Evolutionary conservation across 1,140 invertebrate species (phyloP).

Genomic region (Holotrichia oblita): DNA sequence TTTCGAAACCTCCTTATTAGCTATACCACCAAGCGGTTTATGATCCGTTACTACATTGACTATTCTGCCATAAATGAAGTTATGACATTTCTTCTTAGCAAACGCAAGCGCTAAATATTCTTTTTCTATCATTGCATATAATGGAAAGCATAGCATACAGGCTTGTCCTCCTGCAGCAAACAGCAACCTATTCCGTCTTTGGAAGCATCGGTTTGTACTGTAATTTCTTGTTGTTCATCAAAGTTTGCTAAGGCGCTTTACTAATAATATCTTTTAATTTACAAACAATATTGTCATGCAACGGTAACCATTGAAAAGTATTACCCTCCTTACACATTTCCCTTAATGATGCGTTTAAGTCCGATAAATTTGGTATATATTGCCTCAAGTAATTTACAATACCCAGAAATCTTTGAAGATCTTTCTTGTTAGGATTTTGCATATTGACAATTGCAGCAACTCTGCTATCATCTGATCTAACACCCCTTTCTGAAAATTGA

Average conservation of each 20-base stretch:
- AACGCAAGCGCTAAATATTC: slow-evolving; percentile 61
- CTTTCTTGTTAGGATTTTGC: no score
- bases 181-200: no score
- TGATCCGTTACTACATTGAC: slow-evolving; percentile 60
- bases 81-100: slow-evolving; percentile 58
- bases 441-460: no score
- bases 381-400: no score
- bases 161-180: no score
- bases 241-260: no score
- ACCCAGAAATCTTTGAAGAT: no score
- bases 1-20: slow-evolving; percentile 51
- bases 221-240: no score
- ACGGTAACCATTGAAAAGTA: slow-evolving; percentile 27
- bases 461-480: no score
- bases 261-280: no score
- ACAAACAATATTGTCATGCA: slow-evolving; percentile 49
- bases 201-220: no score
- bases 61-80: slow-evolving; percentile 56
- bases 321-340: slow-evolving; percentile 49
- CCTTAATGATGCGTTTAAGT: slow-evolving; percentile 41
- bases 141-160: no score
- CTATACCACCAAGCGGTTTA: slow-evolving; percentile 54
- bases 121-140: slow-evolving; percentile 62
- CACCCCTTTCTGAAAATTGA: not conserved
- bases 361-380: slow-evolving; percentile 43